Conservation (phyloP, 2,113 vertebrate genomes). For the Melanerpes aurifrons region DNA sequence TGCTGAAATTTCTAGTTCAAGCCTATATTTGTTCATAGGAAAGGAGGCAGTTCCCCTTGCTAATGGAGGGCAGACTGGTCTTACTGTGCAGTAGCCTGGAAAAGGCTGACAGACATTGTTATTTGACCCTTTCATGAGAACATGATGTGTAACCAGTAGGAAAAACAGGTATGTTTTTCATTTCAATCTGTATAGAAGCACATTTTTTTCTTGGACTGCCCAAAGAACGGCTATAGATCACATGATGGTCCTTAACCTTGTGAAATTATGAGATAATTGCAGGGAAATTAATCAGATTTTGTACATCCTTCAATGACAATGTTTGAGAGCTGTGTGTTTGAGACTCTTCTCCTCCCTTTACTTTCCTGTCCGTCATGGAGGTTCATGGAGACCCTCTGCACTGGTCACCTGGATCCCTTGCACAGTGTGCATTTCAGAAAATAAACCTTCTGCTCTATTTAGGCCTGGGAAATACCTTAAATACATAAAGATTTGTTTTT, state of each 20-base stretch:
- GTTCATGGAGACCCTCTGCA: background rate
- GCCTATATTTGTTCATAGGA: background rate
- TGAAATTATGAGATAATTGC: background rate
- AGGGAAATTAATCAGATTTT: background rate
- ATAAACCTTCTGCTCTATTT: background rate
- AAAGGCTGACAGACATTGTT: background rate
- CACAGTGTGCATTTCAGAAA: background rate
- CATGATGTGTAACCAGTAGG: fast-evolving
- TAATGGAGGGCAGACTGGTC: fast-evolving
- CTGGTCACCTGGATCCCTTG: background rate
- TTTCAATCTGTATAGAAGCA: fast-evolving
- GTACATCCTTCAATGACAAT: fast-evolving
- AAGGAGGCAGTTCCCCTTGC: background rate
- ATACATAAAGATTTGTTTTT: no score
- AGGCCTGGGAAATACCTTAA: background rate
- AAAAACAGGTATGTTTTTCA: background rate
- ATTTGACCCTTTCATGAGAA: background rate
- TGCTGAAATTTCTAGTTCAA: background rate
- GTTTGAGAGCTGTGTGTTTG: background rate
- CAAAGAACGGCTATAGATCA: background rate
- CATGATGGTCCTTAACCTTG: background rate
- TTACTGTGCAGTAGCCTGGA: fast-evolving
- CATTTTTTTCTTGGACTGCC: background rate
- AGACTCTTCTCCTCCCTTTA: background rate
- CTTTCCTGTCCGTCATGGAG: background rate